A percentile compares a stretch with the other conserved stretches of the same genome.
Evolutionary conservation across 2,888 invertebrate species (phyloP).

Genomic region (Augiades crinisus): DNA sequence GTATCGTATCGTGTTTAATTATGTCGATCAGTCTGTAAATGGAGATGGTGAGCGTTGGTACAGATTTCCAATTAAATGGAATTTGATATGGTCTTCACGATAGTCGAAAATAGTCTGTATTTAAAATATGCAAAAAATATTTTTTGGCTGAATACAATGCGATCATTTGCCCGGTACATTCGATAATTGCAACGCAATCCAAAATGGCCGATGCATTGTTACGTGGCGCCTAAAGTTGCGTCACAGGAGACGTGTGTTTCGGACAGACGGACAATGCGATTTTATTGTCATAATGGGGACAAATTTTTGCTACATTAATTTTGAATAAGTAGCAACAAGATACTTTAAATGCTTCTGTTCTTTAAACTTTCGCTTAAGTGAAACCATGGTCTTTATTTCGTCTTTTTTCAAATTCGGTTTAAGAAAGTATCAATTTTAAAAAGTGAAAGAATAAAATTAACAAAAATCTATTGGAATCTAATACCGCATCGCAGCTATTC

Average conservation of each 20-base stretch:
- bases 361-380: conserved; percentile 2
- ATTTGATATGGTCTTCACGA: too few relatives aligned
- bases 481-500: too few relatives aligned
- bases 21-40: conserved; percentile 29
- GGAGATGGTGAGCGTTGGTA: too few relatives aligned
- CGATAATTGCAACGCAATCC: conserved; percentile 33
- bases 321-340: neutral
- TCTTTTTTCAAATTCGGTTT: neutral
- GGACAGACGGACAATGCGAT: conserved; percentile 16
- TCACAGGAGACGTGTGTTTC: conserved; percentile 37
- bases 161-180: conserved; percentile 33
- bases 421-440: neutral
- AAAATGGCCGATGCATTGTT: conserved; percentile 39
- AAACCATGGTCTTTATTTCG: neutral
- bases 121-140: neutral
- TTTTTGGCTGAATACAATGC: conserved; percentile 17
- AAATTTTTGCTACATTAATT: conserved; percentile 21
- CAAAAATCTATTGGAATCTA: neutral
- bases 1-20: conserved; percentile 19
- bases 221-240: conserved; percentile 50
- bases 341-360: conserved; percentile 5
- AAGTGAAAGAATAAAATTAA: neutral
- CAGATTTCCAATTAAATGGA: too few relatives aligned
- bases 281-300: conserved; percentile 31
- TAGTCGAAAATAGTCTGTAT: too few relatives aligned